Evolutionary conservation across 2,888 invertebrate genomes (phyloP), one percentile per base, ranked within the genome.

Genomic region (Stratiomys singularior): DNA sequence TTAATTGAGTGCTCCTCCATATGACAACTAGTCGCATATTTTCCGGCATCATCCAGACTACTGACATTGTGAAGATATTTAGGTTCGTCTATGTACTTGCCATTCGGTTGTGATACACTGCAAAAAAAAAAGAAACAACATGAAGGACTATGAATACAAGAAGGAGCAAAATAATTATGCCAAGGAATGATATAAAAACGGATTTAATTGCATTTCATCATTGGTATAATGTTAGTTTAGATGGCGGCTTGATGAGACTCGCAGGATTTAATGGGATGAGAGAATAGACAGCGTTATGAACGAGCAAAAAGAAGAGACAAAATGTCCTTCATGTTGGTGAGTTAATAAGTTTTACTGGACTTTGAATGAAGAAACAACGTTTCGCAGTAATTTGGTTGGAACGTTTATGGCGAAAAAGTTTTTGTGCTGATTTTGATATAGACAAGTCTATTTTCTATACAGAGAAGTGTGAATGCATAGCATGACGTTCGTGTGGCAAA

Each of bases 51-150:
- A 58, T 87, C 87, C 77, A 87, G 78, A 78, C 83, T 82, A 56
- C 82, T 81, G 76, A 83, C 81, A 63, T 83, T 82, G 77, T 82
- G 81, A 44, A 87, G 84, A 78, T 87, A 87, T 81, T 87, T 87
- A 27, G 85, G 83, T 81, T 87, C 87, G 79, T 87, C 86, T 67
- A 87, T 83, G 81, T 86, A 86, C 83, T 87, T 87, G 60, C 86
- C 85, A 80, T 85, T 85, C 77, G 47, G 77, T 74, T 23, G 83
- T 77, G 76, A 83, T 81, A 81, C 82, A 81, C 79, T 83, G 79
- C n/a, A 30, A 25, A 69, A n/a, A 30, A 37, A 69, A 52, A 11
- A 25, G 21, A 4, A 28, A 56, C 15, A 15, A 18, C 15, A 56
- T 28, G 47, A 18, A 52, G 21, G 23, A 69, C 5, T 3, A 18